Percentiles rank a stretch among this genome's conserved stretches.
Conservation (phyloP, 1,140 invertebrate species). For the Brachionus rubens region DNA sequence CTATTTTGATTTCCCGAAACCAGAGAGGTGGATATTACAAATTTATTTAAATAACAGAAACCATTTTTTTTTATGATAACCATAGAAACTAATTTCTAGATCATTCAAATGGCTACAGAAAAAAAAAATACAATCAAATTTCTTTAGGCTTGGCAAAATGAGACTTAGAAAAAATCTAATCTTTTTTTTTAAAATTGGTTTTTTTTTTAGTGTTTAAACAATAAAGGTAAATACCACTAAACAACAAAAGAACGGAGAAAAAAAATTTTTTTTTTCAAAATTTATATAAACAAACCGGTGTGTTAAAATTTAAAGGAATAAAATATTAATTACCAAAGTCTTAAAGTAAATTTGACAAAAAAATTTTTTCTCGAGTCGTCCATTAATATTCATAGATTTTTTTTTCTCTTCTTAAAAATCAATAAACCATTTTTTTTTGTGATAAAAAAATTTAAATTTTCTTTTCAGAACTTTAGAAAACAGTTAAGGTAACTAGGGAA, state of each 20-base stretch:
- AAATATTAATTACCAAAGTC: conserved; percentile 39
- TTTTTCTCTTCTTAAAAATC: background rate
- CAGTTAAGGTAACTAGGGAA: conserved; percentile 31
- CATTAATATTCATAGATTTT: too few species aligned
- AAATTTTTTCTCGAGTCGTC: too few species aligned
- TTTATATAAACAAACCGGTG: conserved; percentile 11
- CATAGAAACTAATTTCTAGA: conserved; percentile 28
- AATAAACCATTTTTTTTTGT: background rate
- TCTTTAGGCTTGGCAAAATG: conserved; percentile 41
- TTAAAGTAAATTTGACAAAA: too few species aligned
- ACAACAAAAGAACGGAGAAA: background rate
- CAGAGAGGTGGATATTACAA: too few species aligned
- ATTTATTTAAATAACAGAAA: too few species aligned
- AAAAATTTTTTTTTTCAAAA: background rate
- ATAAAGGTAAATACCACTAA: conserved; percentile 1
- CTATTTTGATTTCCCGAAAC: too few species aligned
- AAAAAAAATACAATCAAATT: conserved; percentile 28
- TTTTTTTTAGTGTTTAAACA: conserved; percentile 20
- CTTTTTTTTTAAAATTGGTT: background rate
- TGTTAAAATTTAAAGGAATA: background rate
- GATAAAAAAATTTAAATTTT: background rate
- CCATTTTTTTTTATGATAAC: background rate
- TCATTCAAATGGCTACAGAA: conserved; percentile 33
- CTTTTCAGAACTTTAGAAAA: too few species aligned
- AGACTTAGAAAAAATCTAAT: conserved; percentile 1